Evolutionary conservation across 2,797 vertebrate genomes (phyloP), one percentile per base, ranked within the genome.

Genomic region (Gobio occitaniae): DNA sequence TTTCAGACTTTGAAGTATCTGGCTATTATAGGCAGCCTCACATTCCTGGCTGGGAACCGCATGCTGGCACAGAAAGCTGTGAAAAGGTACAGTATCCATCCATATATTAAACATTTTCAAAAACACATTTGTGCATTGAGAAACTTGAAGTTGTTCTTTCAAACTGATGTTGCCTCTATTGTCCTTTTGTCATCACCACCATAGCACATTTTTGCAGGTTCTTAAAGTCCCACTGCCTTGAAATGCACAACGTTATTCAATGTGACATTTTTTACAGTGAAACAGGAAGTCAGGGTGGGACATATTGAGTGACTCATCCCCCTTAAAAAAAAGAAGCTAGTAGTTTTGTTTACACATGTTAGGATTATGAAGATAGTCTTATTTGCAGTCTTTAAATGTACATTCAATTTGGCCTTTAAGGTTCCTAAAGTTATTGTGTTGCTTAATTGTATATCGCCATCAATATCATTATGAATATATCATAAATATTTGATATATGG

Each of bases 1-100:
- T 99, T 99, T 95, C 98, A 99, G 94, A 99, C 98, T 21, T 93
- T 99, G 86, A 98, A 99, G 93, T 99, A 99, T 92, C 94, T 99
- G 94, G 97, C 98, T 75, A 95, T 99, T 91, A 93, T 99, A 36
- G 98, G 98, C 25, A 96, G 95, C 4, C 87, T 99, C 84, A 99
- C 98, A 1, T 99, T 99, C 95, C 96, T 99, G 56, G 97, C 98
- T 69, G 98, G 98, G 84, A 99, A 99, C 92, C 97, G 97, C 88
- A 99, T 99, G 98, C 94, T 99, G 91, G 98, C 98, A 87, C 97
- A 98, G 88, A 99, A 99, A 93, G 98, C 98, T 90, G 95, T 99
- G 36, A 99, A 99, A 95, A 95, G 98, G 98, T 99, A 94, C 86
- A 91, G 25, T 77, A 17, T 59, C n/a, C 12, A 29, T 29, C 12